A percentile compares a stretch with the other conserved stretches of the same genome.
These are phyloP conservation scores for Lasioglossum marginatum DNA, from an alignment of 2,888 invertebrate genomes.

Conservation along the genomic window DNA sequence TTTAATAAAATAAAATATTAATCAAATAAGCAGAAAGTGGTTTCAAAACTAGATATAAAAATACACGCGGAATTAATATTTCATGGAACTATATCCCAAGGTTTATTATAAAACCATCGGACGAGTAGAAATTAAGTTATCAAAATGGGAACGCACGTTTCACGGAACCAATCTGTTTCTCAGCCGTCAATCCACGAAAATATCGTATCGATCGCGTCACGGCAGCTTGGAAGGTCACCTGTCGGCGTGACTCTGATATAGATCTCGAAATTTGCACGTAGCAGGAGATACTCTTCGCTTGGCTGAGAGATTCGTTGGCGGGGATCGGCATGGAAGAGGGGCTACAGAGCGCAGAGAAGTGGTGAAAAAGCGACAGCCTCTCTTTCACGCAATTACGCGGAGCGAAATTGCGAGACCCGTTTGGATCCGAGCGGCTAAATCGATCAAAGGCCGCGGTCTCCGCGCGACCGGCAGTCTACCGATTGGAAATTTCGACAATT, in stretches of 20 bases:
- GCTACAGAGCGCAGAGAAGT: conserved; percentile 19
- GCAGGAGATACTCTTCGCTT: conserved; percentile 29
- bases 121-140: background rate
- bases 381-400: conserved; percentile 77
- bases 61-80: background rate
- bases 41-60: background rate
- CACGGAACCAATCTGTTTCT: conserved; percentile 1
- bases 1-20: background rate
- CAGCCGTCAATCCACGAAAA: background rate
- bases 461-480: conserved; percentile 55
- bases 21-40: background rate
- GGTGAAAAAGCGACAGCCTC: conserved; percentile 50
- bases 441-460: conserved; percentile 69
- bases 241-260: conserved; percentile 42
- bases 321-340: background rate
- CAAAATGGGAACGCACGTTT: background rate
- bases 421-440: conserved; percentile 66
- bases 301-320: background rate
- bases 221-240: conserved; percentile 33
- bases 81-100: background rate
- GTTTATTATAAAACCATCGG: background rate
- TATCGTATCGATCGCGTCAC: conserved; percentile 32
- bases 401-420: conserved; percentile 73
- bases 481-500: conserved; percentile 72
- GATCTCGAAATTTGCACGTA: conserved; percentile 53